Evolutionary conservation across 2,113 vertebrate genomes (phyloP), one percentile per base, ranked within the genome.

Genomic region (Trachemys scripta): DNA sequence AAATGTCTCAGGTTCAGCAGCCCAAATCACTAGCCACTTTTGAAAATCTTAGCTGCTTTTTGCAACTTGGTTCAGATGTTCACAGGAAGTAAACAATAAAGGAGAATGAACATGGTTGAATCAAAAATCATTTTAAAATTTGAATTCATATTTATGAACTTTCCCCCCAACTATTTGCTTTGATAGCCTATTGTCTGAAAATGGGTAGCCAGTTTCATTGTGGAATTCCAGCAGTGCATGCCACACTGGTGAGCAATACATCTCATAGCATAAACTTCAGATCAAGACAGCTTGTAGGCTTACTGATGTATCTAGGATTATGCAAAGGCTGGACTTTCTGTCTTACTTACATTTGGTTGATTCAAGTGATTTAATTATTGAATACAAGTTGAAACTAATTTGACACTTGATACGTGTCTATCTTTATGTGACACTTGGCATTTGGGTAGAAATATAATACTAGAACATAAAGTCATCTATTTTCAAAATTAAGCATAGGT

Each of bases 311-410:
- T 80, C 35, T 82, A 50, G 54, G 56, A 91, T 22, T 80, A 12
- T 3, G 8, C 14, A 7, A 35, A 8, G 5, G 62, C 54, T 85
- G 69, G 24, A 90, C 79, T 59, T 90, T 45, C 87, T 13, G 9
- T 11, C 8, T 56, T 82, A 16, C 29, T 86, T 65, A 56, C 1
- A 80, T 29, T 65, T 80, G 35, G 10, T 38, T 87, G 11, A 89
- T 94, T 94, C 49, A 91, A 38, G 56, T 92, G 50, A 92, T 91
- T 50, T 82, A 62, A 51, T 78, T 82, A 80, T 49, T 49, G 87
- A 82, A 47, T 79, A 93, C 47, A 87, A 42, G 1, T 10, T 87
- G 82, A 94, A 92, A 24, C 17, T 47, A 16, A 51, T 87, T 86
- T 87, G 10, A 25, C 51, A 38, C 54, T 90, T 72, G 76, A 27